These are phyloP conservation scores for Torymus aiolomorphi DNA, from an alignment of 2,888 invertebrate genomes.

Conservation along the genomic window DNA sequence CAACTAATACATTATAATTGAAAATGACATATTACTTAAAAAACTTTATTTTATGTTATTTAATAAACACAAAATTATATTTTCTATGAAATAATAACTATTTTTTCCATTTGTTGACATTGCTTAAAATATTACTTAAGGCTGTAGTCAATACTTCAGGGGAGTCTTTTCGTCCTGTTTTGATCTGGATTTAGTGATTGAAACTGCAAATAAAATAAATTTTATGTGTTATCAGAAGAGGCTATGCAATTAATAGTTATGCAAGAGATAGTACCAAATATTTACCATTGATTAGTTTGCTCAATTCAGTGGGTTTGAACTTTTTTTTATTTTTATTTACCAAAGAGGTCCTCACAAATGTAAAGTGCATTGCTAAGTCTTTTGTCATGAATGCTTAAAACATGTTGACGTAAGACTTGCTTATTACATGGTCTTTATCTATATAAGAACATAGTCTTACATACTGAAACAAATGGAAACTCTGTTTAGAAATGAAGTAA, in stretches of 20 bases:
- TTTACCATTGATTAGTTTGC: constrained; percentile 2
- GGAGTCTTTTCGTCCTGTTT: no score
- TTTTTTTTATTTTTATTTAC: not conserved
- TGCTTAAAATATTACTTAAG: no score
- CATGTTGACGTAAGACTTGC: not conserved
- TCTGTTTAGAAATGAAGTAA: not conserved
- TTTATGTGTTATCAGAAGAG: no score
- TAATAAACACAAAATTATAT: no score
- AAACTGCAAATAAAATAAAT: no score
- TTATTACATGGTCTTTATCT: not conserved
- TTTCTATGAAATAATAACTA: no score
- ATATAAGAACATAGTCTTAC: not conserved
- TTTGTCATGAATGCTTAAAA: not conserved
- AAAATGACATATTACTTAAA: no score
- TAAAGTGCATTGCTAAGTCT: not conserved
- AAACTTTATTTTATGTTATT: no score
- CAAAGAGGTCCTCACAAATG: not conserved
- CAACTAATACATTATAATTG: no score
- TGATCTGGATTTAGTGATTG: no score
- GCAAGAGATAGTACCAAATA: not conserved
- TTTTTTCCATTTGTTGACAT: no score
- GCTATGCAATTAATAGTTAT: constrained; percentile 6
- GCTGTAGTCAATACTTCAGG: no score
- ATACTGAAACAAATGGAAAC: constrained; percentile 2
- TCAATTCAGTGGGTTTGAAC: constrained; percentile 1